A percentile compares a stretch with the other conserved stretches of the same genome.
These are phyloP conservation scores for Mechanitis mazaeus DNA, from an alignment of 2,888 invertebrate species.

Conservation along the genomic window DNA sequence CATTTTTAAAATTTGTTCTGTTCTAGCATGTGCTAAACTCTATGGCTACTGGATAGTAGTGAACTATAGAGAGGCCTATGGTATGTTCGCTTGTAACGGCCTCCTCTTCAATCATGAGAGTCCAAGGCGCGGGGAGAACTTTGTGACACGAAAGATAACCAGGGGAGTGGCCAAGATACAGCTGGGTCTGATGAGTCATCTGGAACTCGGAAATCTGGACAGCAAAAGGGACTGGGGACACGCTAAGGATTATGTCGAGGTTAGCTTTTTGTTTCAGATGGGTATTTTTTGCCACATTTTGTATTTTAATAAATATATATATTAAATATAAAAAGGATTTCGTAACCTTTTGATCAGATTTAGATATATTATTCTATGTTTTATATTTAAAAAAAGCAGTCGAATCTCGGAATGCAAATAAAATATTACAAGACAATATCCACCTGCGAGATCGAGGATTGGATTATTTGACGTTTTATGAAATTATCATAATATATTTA, in stretches of 20 bases:
- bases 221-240: conserved; percentile 99
- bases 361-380: no score
- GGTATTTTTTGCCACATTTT: no score
- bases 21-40: conserved; percentile 92
- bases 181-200: conserved; percentile 87
- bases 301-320: no score
- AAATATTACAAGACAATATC: no score
- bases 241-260: conserved; percentile 96
- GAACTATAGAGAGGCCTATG: conserved; percentile 96
- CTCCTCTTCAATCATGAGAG: conserved; percentile 98
- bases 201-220: conserved; percentile 96
- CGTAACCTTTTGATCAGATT: no score
- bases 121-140: conserved; percentile 96
- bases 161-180: conserved; percentile 97
- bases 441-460: no score
- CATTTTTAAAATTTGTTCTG: neutral
- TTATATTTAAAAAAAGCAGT: no score
- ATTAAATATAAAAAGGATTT: no score
- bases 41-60: conserved; percentile 97
- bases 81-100: conserved; percentile 97
- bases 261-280: conserved; percentile 38
- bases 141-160: conserved; percentile 98
- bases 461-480: no score
- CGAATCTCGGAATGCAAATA: no score
- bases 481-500: no score